phyloP scores from a whole-genome alignment of 2,797 vertebrate genomes.

The Myoxocephalus aenaeus region DNA sequence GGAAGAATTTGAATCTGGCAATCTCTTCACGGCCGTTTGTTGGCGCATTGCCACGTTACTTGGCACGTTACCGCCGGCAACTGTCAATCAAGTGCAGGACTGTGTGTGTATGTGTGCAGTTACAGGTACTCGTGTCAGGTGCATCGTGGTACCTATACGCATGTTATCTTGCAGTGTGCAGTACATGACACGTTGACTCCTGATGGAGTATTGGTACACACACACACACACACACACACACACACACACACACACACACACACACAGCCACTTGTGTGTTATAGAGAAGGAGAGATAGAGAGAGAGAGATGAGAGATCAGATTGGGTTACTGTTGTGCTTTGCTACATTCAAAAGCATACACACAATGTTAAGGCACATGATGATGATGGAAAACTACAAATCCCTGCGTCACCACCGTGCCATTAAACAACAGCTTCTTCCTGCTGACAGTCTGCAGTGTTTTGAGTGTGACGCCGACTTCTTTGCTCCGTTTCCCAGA shows the following conservation, averaged over 20 bases:
- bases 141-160: neutral
- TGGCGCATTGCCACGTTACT: neutral
- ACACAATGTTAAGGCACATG: neutral
- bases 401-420: constrained; percentile 8
- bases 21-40: neutral
- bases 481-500: constrained; percentile 36
- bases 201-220: neutral
- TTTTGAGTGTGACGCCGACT: constrained; percentile 31
- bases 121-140: too few relatives aligned
- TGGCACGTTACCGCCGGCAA: neutral
- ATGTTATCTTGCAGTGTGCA: too few relatives aligned
- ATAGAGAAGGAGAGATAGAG: neutral
- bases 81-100: neutral
- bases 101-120: neutral
- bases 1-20: too few relatives aligned
- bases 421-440: constrained; percentile 13
- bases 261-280: too few relatives aligned
- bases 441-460: constrained; percentile 10
- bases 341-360: constrained; percentile 11
- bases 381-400: constrained; percentile 27
- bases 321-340: neutral
- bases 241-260: neutral
- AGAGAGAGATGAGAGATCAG: neutral
- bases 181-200: too few relatives aligned
- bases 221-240: neutral